Evolutionary conservation across 2,113 vertebrate species (phyloP).

Genomic region (Melanerpes formicivorus): DNA sequence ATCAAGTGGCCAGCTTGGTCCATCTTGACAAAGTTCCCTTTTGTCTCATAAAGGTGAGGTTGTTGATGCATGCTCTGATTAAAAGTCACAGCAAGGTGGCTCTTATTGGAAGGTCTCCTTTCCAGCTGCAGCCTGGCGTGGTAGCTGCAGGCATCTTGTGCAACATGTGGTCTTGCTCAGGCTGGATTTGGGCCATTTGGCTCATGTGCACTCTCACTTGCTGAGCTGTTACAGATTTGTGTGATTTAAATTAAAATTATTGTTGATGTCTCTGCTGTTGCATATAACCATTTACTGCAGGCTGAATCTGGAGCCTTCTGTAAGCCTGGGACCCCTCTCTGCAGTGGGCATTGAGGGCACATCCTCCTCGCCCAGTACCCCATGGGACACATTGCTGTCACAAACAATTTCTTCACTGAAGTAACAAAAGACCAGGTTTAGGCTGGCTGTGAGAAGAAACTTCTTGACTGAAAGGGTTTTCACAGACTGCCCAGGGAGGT

Average conservation of each 20-base stretch:
- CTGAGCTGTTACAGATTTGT: background rate
- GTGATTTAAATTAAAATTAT: constrained; percentile 10
- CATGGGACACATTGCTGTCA: rapidly evolving
- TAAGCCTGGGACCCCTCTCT: background rate
- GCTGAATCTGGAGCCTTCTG: rapidly evolving
- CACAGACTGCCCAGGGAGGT: too few relatives aligned
- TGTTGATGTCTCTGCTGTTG: background rate
- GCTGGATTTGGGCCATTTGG: constrained; percentile 5
- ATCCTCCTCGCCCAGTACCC: rapidly evolving
- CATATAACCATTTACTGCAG: rapidly evolving
- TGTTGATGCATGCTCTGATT: background rate
- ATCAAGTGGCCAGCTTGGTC: background rate
- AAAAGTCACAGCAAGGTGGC: constrained; percentile 1
- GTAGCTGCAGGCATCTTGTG: background rate
- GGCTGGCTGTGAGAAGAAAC: too few relatives aligned
- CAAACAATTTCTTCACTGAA: background rate
- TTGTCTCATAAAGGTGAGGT: background rate
- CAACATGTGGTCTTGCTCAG: background rate
- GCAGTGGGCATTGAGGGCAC: rapidly evolving
- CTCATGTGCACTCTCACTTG: background rate
- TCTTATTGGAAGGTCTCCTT: background rate
- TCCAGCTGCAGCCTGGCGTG: background rate
- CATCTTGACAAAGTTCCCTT: background rate
- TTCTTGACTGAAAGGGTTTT: too few relatives aligned
- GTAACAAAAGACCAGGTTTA: too few relatives aligned